phyloP scores from a whole-genome alignment of 2,888 invertebrate genomes.

The Melinaea marsaeus region DNA sequence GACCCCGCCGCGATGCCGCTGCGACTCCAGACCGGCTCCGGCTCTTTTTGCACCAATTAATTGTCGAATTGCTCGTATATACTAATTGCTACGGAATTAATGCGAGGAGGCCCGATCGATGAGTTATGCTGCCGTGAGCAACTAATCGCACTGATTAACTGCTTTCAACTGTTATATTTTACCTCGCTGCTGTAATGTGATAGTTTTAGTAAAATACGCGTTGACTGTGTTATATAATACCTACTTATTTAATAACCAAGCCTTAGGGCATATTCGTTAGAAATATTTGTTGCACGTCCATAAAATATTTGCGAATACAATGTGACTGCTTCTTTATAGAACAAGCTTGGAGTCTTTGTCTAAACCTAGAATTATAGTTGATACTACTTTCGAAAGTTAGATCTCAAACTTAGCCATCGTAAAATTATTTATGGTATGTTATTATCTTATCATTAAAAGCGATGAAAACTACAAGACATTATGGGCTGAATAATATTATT shows the following conservation, averaged over 20 bases:
- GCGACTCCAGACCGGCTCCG: slow-evolving; percentile 64
- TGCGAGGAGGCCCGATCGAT: slow-evolving; percentile 55
- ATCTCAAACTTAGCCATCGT: no score
- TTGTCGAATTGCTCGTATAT: slow-evolving; percentile 74
- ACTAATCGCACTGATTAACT: slow-evolving; percentile 27
- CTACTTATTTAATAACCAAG: no score
- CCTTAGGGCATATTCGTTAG: no score
- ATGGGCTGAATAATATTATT: background rate
- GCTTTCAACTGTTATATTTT: slow-evolving; percentile 24
- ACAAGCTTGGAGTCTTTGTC: no score
- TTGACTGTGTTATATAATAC: background rate
- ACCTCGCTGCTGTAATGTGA: slow-evolving; percentile 10
- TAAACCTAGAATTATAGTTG: no score
- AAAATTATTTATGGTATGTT: no score
- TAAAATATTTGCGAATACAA: no score
- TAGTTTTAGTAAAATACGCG: background rate
- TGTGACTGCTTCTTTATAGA: no score
- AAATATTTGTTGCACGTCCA: no score
- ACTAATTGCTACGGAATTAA: slow-evolving; percentile 74
- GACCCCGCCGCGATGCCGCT: slow-evolving; percentile 68
- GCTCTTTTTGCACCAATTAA: slow-evolving; percentile 75
- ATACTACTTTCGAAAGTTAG: no score
- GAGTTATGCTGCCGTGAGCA: slow-evolving; percentile 36
- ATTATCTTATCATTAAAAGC: no score
- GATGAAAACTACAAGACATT: no score